Conservation (phyloP, 2,797 vertebrate genomes). For the Micropoecilia bifurca region DNA sequence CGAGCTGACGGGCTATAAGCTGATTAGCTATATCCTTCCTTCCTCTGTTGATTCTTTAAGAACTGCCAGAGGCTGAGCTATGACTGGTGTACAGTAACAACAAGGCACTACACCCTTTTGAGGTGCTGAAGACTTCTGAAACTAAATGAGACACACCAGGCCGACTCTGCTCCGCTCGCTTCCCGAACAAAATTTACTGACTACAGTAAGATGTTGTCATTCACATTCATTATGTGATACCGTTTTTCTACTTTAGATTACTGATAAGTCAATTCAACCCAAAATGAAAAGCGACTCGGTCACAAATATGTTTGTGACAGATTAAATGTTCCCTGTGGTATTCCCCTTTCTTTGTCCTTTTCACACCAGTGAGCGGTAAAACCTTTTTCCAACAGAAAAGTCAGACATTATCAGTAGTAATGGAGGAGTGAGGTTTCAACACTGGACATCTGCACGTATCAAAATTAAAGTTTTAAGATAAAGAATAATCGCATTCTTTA, state of each 20-base stretch:
- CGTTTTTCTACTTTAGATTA: slow-evolving; percentile 22
- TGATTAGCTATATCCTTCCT: slow-evolving; percentile 38
- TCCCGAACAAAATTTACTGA: slow-evolving; percentile 12
- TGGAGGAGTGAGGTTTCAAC: neutral
- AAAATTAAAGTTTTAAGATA: neutral
- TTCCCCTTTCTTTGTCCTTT: slow-evolving; percentile 14
- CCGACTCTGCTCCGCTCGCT: slow-evolving; percentile 6
- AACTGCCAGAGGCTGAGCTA: neutral
- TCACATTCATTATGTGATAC: slow-evolving; percentile 11
- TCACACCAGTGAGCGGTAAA: slow-evolving; percentile 12
- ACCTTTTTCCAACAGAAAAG: slow-evolving; percentile 9
- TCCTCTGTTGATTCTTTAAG: slow-evolving; percentile 20
- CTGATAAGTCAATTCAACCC: slow-evolving; percentile 17
- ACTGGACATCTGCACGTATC: neutral
- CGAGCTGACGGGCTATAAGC: slow-evolving; percentile 27
- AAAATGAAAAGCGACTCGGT: slow-evolving; percentile 9
- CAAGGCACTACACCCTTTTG: neutral
- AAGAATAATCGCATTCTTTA: neutral
- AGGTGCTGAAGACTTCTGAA: neutral
- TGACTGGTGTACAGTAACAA: slow-evolving; percentile 3
- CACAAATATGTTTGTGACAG: neutral
- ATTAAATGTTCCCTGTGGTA: neutral
- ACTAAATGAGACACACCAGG: neutral
- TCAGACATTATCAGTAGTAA: slow-evolving; percentile 14
- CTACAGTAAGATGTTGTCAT: slow-evolving; percentile 14